A percentile compares a stretch with the other conserved stretches of the same genome.
These are phyloP conservation scores for Peromyscus polionotus DNA, from an alignment of 2,113 vertebrate species.

Conservation along the genomic window DNA sequence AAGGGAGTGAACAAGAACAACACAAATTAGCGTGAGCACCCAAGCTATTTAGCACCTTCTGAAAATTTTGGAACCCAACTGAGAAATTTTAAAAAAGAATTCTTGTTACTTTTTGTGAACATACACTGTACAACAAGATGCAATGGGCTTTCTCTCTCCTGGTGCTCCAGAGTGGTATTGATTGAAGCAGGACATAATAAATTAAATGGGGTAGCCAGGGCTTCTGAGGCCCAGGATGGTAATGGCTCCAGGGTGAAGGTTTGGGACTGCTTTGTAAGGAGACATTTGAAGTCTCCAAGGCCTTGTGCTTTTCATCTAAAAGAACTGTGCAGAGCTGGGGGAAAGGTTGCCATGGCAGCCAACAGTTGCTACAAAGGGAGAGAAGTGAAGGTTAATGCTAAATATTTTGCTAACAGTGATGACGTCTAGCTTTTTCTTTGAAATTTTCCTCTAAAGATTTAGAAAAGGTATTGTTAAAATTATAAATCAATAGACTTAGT, in stretches of 20 bases:
- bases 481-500: slow-evolving; percentile 60
- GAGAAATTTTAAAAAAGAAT: not conserved
- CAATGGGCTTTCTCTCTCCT: slow-evolving; percentile 11
- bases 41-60: not conserved
- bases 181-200: slow-evolving; percentile 65
- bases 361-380: slow-evolving; percentile 51
- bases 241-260: slow-evolving; percentile 73
- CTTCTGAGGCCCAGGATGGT: slow-evolving; percentile 40
- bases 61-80: not conserved
- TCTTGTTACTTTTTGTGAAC: not conserved
- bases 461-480: slow-evolving; percentile 50
- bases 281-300: slow-evolving; percentile 79
- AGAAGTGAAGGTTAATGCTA: slow-evolving; percentile 68
- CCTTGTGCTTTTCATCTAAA: slow-evolving; percentile 75
- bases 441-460: slow-evolving; percentile 47
- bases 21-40: slow-evolving; percentile 18
- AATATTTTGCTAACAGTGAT: slow-evolving; percentile 77
- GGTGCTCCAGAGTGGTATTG: slow-evolving; percentile 47
- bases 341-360: slow-evolving; percentile 79
- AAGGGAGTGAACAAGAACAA: not conserved
- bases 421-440: slow-evolving; percentile 53
- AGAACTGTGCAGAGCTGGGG: slow-evolving; percentile 53
- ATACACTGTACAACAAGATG: slow-evolving; percentile 41
- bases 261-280: slow-evolving; percentile 75
- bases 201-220: slow-evolving; percentile 51